phyloP scores from a whole-genome alignment of 2,113 vertebrate species.

The Rhinolophus ferrumequinum region DNA sequence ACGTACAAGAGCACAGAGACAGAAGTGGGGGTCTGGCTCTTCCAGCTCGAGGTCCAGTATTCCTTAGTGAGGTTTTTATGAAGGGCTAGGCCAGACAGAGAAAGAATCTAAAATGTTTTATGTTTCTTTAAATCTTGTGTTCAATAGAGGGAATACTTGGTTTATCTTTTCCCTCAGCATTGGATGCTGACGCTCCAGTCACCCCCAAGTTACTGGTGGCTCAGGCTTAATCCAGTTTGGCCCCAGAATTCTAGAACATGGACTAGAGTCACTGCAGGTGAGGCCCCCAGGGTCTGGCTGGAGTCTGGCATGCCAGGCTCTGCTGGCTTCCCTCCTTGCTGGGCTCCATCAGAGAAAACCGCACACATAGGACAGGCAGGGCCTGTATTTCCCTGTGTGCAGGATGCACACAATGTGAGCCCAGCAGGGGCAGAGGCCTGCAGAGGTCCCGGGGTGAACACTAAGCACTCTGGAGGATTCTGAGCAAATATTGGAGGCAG shows the following conservation, averaged over 20 bases:
- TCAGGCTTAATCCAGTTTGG: conserved; percentile 23
- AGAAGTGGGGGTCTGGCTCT: not conserved
- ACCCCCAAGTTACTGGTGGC: conserved; percentile 18
- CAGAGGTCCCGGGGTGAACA: conserved; percentile 1
- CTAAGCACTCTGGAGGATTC: not conserved
- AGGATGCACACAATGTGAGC: conserved; percentile 60
- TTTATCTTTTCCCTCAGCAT: not conserved
- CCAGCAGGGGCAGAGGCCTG: conserved; percentile 33
- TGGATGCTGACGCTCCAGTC: not conserved
- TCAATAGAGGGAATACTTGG: not conserved
- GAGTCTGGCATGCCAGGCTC: not conserved
- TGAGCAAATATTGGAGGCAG: conserved; percentile 46
- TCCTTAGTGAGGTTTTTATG: not conserved
- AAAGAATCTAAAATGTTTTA: conserved; percentile 16
- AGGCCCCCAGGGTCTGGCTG: conserved; percentile 47
- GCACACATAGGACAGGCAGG: not conserved
- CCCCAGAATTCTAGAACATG: conserved; percentile 32
- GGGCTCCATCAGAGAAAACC: conserved; percentile 29
- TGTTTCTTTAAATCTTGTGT: not conserved
- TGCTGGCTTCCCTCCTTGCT: conserved; percentile 24
- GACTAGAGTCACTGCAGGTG: conserved; percentile 33
- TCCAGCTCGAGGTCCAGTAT: not conserved
- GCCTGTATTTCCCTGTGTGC: not conserved
- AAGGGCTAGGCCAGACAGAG: not conserved
- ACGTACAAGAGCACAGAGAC: not conserved